Base-by-base conservation (phyloP, 2,113 vertebrate species). In the Chlorocebus sabaeus region DNA sequence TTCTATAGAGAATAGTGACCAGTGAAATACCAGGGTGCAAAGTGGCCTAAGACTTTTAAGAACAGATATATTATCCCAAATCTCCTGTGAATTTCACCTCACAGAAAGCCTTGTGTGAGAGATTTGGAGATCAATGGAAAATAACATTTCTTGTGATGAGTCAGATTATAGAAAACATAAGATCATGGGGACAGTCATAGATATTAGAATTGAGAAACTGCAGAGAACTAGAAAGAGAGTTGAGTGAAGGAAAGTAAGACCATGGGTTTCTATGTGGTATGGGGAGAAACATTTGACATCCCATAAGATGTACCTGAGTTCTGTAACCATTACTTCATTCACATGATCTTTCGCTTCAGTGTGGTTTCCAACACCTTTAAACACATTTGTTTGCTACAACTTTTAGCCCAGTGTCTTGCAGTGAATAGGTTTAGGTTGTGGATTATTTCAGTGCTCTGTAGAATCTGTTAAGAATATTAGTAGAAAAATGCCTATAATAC, bases 381-480 rank as follows among this genome's bases (percentile, higher is more conserved):
- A 45, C 79, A 78, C 70, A 30, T 90, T 75, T 55, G 35, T 73
- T 76, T 30, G 23, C 55, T 92, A 25, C 30, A 73, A 61, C 30
- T 79, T 64, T 90, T 84, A 80, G 25, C 35, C 13, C 45, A 80
- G 11, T 85, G 20, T 52, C 87, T 85, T 61, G 3, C 20, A 61
- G 9, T 93, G 20, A 72, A 20, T 32, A 61, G 16, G 43, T 61
- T 23, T 11, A 61, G 11, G 17, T n/a, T 59, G 23, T 72, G 61
- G 61, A 61, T 90, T 61, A 79, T 85, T 79, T 90, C 40, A 78
- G 3, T 17, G 43, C 17, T 55, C 16, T 90, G n/a, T 61, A 59
- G 79, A 85, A 86, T 93, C 22, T 78, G 81, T 38, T 90, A 81
- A 96, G 23, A 23, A 13, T 18, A 90, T 86, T 86, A 96, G 10